Base-by-base conservation (phyloP, 2,113 vertebrate species). In the Xiphophorus hellerii region DNA sequence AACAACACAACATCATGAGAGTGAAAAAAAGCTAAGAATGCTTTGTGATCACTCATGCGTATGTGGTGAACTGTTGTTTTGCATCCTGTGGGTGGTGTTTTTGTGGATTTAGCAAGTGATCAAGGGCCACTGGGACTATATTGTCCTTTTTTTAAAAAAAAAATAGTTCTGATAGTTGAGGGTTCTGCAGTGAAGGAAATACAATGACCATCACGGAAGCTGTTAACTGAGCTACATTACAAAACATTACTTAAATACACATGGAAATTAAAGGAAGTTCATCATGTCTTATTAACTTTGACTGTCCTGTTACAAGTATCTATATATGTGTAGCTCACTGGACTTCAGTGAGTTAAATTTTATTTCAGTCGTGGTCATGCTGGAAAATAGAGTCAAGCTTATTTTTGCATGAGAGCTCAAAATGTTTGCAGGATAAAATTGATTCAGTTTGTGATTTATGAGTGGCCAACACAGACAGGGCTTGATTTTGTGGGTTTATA, bases 1-100 rank as follows among this genome's bases (percentile, higher is more conserved):
- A 95, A 95, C 92, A 93, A 69, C 75, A 71, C 44, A 80, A 77
- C 93, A 67, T 74, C 79, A 51, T 33, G 93, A 94, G 93, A 87
- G 89, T 89, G 35, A 90, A 48, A 48, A 88, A 89, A 88, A n/a
- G 73, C 29, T 72, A 76, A 78, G 68, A 62, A 62, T 69, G 79
- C 9, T 61, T 82, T 87, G 73, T 81, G 71, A 81, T 80, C 71
- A 83, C 87, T 80, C 68, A 79, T 48, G 69, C 61, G 76, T 37
- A 13, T 31, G 63, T 82, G 73, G 77, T 79, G 67, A 74, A 82
- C 73, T 66, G 76, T 37, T 86, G 80, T 85, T 89, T 77, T 81
- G 78, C 66, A 81, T 80, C 71, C 70, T 78, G 74, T 76, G 54
- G 66, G 65, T 81, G 78, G 28, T 71, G 81, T 89, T 66, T 22